Evolutionary conservation across 2,113 vertebrate genomes (phyloP).

Genomic region (Muscicapa adusta): DNA sequence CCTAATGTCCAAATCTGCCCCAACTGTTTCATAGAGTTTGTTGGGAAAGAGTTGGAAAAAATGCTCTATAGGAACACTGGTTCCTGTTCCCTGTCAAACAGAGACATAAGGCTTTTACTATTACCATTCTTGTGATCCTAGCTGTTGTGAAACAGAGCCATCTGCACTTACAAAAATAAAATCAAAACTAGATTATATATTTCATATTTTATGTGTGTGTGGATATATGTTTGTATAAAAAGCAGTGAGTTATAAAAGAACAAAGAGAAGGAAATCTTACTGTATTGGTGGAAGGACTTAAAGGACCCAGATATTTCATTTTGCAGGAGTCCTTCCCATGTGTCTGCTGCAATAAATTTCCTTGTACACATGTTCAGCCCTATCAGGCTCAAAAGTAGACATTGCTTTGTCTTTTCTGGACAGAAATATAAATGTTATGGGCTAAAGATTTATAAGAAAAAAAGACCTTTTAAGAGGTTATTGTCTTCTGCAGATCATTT

Average conservation of each 20-base stretch:
- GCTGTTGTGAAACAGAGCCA: conserved; percentile 25
- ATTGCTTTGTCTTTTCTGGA: background rate
- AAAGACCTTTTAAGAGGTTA: background rate
- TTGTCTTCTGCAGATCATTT: background rate
- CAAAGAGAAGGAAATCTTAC: background rate
- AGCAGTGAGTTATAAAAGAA: background rate
- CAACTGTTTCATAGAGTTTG: background rate
- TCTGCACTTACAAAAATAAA: background rate
- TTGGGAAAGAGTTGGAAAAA: background rate
- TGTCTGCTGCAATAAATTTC: background rate
- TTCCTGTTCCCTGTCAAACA: background rate
- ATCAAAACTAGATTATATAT: background rate
- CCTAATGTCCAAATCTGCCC: background rate
- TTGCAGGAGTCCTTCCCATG: background rate
- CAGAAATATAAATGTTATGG: background rate
- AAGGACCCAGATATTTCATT: background rate
- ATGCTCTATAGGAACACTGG: background rate
- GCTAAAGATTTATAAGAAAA: background rate
- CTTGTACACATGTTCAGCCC: background rate
- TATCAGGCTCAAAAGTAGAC: background rate
- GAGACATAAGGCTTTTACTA: background rate
- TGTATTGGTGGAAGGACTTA: background rate
- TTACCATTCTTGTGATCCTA: background rate
- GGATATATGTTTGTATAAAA: background rate
- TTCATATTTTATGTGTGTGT: background rate